Base-by-base conservation (phyloP, 2,113 vertebrate genomes). In the Galemys pyrenaicus region DNA sequence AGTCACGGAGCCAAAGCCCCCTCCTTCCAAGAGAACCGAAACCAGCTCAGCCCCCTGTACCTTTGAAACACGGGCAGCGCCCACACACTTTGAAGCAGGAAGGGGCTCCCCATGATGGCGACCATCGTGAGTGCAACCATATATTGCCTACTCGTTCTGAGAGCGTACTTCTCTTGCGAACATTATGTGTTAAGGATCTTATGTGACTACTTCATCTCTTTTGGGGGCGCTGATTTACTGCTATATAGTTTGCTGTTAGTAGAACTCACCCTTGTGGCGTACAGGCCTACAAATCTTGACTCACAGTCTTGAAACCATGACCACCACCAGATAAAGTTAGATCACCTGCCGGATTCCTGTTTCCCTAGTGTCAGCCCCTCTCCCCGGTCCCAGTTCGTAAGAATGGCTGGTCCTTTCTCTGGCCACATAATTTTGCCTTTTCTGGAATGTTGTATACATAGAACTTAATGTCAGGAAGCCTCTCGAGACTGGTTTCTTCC, bases 41-140 rank as follows among this genome's bases (percentile, higher is more conserved):
- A 49, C 20, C 17, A 3, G 6, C 3, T 20, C 1, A 30, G 35
- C 9, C 49, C 44, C n/a, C 64, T 65, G 60, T 9, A 16, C 41
- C 22, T 44, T 39, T 56, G 39, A 39, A 68, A 68, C 62, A 24
- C 0, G 2, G 8, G 35, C 44, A 0, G 0, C 3, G 6, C 41
- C 46, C 32, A 22, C 22, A n/a, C 15, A 3, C 64, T 75, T n/a
- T 35, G 70, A 46, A 65, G 49, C 6, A 37, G n/a, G 64, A 67
- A 85, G 60, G 54, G 37, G 5, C 16, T 82, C 22, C 12, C 19
- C 4, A 2, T 1, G 10, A 44, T 13, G 22, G 35, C 1, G 9
- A 68, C 11, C 0, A 3, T 11, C 1, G 24, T n/a, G 16, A 9
- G 12, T 26, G 9, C 30, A 20, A 15, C 39, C 3, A 1, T 1